phyloP scores from a whole-genome alignment of 2,888 invertebrate genomes.

The Ochropleura leucogaster region DNA sequence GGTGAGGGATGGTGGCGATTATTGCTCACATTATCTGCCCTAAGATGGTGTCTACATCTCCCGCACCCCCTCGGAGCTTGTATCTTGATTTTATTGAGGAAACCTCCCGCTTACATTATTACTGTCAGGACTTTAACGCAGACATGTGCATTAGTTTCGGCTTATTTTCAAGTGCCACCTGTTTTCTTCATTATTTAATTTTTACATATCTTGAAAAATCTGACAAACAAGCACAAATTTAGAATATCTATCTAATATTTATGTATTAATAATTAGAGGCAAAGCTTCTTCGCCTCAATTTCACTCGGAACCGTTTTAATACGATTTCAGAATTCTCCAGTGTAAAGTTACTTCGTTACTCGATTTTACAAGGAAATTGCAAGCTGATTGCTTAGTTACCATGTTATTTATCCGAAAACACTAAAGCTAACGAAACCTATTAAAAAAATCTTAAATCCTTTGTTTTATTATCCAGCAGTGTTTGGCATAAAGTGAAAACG shows the following conservation, averaged over 20 bases:
- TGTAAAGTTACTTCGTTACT: slow-evolving; percentile 26
- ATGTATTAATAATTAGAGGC: background rate
- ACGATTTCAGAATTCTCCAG: slow-evolving; percentile 22
- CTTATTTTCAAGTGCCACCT: background rate
- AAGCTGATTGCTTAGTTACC: slow-evolving; percentile 9
- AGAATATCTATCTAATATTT: background rate
- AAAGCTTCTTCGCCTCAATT: background rate
- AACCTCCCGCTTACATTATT: slow-evolving; percentile 43
- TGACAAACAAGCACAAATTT: background rate
- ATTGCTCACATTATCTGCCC: slow-evolving; percentile 85
- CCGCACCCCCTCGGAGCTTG: slow-evolving; percentile 67
- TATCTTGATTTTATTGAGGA: slow-evolving; percentile 75
- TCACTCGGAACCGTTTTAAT: background rate
- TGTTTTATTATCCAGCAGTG: slow-evolving; percentile 7
- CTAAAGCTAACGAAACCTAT: background rate
- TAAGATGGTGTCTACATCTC: slow-evolving; percentile 70
- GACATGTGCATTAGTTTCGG: background rate
- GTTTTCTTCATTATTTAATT: background rate
- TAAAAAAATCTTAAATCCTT: background rate
- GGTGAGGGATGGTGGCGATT: slow-evolving; percentile 85
- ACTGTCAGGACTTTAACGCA: background rate
- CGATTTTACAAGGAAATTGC: slow-evolving; percentile 24
- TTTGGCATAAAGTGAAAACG: background rate
- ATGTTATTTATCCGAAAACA: background rate
- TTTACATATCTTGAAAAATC: background rate